Conservation (phyloP, 2,113 vertebrate genomes). For the Numenius arquata region DNA sequence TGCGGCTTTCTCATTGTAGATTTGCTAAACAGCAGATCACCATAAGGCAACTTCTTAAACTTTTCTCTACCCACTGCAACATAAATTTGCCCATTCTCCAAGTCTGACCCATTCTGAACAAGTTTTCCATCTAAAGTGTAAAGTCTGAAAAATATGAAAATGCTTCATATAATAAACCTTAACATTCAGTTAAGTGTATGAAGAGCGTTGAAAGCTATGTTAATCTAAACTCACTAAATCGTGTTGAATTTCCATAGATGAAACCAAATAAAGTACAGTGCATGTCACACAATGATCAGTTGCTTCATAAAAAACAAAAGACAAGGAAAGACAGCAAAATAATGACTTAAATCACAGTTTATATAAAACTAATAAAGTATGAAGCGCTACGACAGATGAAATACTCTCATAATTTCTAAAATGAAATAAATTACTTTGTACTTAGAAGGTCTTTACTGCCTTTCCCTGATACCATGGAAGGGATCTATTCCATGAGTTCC, state of each 20-base stretch:
- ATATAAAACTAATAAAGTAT: neutral
- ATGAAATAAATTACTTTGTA: neutral
- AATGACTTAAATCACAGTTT: neutral
- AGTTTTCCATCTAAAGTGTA: conserved; percentile 87
- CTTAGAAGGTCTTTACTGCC: neutral
- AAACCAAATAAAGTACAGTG: neutral
- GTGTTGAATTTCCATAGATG: neutral
- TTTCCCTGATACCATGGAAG: neutral
- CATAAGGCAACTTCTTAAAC: conserved; percentile 90
- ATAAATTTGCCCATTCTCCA: conserved; percentile 93
- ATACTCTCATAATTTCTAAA: neutral
- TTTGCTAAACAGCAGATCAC: conserved; percentile 86
- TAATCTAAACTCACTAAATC: neutral
- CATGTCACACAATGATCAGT: neutral
- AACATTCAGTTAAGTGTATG: neutral
- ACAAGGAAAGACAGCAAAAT: neutral
- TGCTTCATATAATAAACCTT: neutral
- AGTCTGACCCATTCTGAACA: conserved; percentile 81
- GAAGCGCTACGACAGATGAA: neutral
- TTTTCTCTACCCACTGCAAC: conserved; percentile 93
- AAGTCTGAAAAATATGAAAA: conserved; percentile 77
- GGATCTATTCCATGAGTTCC: neutral
- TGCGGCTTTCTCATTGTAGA: conserved; percentile 75
- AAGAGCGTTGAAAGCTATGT: neutral
- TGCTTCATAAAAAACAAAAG: neutral